Percentiles rank a stretch among this genome's conserved stretches.
These are phyloP conservation scores for Ellobius talpinus DNA, from an alignment of 2,113 vertebrate genomes.

Conservation along the genomic window DNA sequence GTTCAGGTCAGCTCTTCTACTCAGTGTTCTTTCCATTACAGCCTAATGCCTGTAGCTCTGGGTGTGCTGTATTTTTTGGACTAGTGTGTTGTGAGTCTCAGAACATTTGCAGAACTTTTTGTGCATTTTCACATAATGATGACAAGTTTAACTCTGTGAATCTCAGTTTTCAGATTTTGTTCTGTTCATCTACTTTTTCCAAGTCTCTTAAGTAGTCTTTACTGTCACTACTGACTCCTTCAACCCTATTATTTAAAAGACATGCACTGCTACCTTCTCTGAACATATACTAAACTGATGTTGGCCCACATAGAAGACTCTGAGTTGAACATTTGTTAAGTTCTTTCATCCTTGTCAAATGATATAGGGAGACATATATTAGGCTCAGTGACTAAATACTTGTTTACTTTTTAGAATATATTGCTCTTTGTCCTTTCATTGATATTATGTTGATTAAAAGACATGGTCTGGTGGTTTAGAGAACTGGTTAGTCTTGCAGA, in stretches of 20 bases:
- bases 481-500: not conserved
- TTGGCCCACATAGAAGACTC: not conserved
- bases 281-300: not conserved
- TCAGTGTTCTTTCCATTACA: not conserved
- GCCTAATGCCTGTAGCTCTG: not conserved
- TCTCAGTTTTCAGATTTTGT: slow-evolving; percentile 2
- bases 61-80: not conserved
- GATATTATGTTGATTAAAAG: not conserved
- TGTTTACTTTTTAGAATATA: slow-evolving; percentile 7
- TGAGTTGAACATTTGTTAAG: not conserved
- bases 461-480: not conserved
- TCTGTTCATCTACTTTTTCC: not conserved
- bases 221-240: not conserved
- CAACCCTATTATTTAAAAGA: not conserved
- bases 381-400: not conserved
- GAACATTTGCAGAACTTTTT: slow-evolving; percentile 22
- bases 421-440: not conserved
- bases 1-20: not conserved
- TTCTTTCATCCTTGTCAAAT: slow-evolving; percentile 45
- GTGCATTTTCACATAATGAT: not conserved
- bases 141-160: not conserved
- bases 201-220: not conserved
- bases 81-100: not conserved
- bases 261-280: not conserved
- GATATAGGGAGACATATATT: not conserved